These are phyloP conservation scores for Neodiprion pinetum DNA, from an alignment of 1,140 invertebrate genomes.

Conservation along the genomic window DNA sequence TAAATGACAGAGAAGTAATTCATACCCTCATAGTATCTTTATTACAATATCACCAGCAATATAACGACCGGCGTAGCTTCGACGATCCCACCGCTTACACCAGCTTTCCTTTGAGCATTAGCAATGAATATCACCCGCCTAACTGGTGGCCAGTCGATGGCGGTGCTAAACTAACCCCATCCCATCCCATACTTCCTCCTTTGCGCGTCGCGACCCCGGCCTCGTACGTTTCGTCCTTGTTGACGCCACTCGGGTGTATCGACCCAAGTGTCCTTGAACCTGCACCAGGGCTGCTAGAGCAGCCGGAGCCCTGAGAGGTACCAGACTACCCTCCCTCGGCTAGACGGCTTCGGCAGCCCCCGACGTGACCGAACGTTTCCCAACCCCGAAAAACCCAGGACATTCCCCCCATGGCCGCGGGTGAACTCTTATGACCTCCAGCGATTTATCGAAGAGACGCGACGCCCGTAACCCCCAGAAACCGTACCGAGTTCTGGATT, in stretches of 20 bases:
- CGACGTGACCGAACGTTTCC: neutral
- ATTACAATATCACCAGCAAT: no score
- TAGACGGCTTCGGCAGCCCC: neutral
- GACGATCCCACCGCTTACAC: no score
- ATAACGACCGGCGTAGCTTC: no score
- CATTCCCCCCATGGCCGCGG: neutral
- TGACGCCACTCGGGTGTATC: neutral
- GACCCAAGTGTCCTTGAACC: slow-evolving; percentile 3
- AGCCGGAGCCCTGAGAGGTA: neutral
- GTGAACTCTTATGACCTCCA: neutral
- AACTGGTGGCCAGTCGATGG: neutral
- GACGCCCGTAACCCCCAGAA: neutral
- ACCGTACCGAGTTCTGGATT: neutral
- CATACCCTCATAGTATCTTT: no score
- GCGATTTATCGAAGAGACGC: neutral
- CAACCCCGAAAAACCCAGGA: neutral
- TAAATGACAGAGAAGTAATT: no score
- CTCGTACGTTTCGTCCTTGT: neutral
- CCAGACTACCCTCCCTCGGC: slow-evolving; percentile 6
- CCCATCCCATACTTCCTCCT: neutral
- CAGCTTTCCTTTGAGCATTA: no score
- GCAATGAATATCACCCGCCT: no score
- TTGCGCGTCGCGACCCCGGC: neutral
- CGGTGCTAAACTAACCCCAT: neutral
- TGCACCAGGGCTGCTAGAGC: neutral